These are phyloP conservation scores for Tanypteryx hageni DNA, from an alignment of 2,888 invertebrate genomes.

Conservation along the genomic window DNA sequence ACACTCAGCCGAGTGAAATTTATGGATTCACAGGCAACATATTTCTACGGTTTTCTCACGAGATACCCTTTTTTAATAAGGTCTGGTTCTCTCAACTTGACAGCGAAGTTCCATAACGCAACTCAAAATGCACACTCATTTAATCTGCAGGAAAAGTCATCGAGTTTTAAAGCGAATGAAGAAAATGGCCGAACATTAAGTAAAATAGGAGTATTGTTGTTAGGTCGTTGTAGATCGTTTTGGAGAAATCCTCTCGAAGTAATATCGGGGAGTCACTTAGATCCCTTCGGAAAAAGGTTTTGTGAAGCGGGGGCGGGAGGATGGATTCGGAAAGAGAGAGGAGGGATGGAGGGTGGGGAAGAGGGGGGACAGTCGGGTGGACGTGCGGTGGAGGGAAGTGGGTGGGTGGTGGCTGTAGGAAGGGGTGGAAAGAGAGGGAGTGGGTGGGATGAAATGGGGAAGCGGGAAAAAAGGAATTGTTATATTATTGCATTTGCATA, in stretches of 20 bases:
- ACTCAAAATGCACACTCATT: neutral
- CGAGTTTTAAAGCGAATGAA: neutral
- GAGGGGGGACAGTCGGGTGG: neutral
- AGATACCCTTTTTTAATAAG: too few relatives aligned
- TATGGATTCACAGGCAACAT: too few relatives aligned
- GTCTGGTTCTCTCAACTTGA: neutral
- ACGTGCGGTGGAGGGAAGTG: neutral
- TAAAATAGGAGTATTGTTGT: neutral
- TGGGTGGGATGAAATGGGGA: constrained; percentile 21
- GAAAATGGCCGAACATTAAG: neutral
- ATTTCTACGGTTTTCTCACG: neutral
- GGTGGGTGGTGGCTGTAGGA: neutral
- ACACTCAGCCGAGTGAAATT: too few relatives aligned
- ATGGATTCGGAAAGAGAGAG: neutral
- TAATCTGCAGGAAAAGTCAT: neutral
- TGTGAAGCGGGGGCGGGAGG: neutral
- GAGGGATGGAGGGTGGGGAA: neutral
- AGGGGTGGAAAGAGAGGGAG: neutral
- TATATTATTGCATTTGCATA: constrained; percentile 63
- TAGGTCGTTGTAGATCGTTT: neutral
- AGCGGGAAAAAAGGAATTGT: constrained; percentile 56
- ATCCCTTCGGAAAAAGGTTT: neutral
- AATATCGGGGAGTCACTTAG: neutral
- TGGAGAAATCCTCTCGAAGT: neutral
- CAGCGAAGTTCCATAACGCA: neutral